Conservation (phyloP, 2,113 vertebrate genomes). For the Odocoileus virginianus region DNA sequence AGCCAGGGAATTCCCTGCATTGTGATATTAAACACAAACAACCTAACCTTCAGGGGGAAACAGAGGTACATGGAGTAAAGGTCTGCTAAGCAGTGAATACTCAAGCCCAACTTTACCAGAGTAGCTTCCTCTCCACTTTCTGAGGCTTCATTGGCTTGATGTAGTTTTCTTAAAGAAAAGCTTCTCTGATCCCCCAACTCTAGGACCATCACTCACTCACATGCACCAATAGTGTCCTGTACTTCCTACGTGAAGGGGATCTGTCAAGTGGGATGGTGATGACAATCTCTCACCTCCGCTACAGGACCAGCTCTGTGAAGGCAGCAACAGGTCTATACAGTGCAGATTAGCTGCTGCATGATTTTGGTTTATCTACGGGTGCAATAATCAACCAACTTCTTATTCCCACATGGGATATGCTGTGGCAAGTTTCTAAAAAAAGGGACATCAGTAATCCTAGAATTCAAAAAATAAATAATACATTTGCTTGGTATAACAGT, state of each 20-base stretch:
- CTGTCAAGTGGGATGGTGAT: neutral
- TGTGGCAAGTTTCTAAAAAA: constrained; percentile 2
- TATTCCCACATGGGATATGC: neutral
- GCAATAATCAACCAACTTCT: neutral
- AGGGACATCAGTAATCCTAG: neutral
- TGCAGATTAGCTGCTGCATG: neutral
- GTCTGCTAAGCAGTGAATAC: neutral
- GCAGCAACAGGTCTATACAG: neutral
- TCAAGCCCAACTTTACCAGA: neutral
- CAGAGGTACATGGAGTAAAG: neutral
- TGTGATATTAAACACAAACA: neutral
- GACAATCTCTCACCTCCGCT: neutral
- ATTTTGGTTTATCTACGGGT: neutral
- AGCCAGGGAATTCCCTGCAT: neutral
- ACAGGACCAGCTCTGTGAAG: neutral
- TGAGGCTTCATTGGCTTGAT: neutral
- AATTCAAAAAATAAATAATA: constrained; percentile 3
- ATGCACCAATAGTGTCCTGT: neutral
- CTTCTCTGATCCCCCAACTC: neutral
- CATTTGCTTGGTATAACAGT: neutral
- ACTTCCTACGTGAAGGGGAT: neutral
- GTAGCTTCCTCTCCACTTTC: neutral
- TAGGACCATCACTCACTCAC: neutral
- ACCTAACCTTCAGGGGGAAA: neutral
- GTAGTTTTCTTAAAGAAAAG: neutral